Evolutionary conservation across 2,113 vertebrate genomes (phyloP), one percentile per base, ranked within the genome.

Genomic region (Phrynosoma blainvillii): DNA sequence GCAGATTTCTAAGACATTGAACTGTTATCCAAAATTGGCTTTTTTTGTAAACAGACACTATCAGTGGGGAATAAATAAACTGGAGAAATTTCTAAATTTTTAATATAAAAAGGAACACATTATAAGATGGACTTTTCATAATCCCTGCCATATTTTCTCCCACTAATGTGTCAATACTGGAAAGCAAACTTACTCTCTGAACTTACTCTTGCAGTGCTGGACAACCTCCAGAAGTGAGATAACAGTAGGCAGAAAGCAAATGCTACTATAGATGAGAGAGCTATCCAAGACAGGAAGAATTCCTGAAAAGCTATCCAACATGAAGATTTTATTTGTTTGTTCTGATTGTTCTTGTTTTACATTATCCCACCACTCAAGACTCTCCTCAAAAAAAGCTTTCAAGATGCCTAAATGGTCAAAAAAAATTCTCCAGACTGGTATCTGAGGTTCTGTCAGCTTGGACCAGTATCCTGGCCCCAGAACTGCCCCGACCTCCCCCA

Each of bases 111-210:
- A 85, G 9, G 21, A 79, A 56, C 65, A 75, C 21, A 18, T 9
- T 89, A 54, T 65, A 71, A 79, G 47, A 42, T 47, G 40, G 70
- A 73, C 68, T 59, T 68, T 47, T 62, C 13, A 36, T 30, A 23
- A 87, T 82, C 59, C 87, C 3, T 84, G 71, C 8, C 82, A 0
- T 88, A n/a, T 91, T 90, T 88, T 77, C 68, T 88, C 87, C 68
- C 32, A 23, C 71, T 85, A 85, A 90, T 75, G 65, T 66, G 66
- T 14, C 2, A 47, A 1, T 20, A 14, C 10, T 65, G 77, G 40
- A 78, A 40, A 78, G 76, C 32, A 86, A 52, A 40, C 40, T 42
- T 30, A 23, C 40, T 70, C n/a, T 68, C 23, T 68, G 13, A 23
- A 21, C 30, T 32, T 54, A 20, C 47, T 79, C 4, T 7, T 25